Evolutionary conservation across 2,888 invertebrate species (phyloP), one percentile per base, ranked within the genome.

Genomic region (Sympetrum striolatum): DNA sequence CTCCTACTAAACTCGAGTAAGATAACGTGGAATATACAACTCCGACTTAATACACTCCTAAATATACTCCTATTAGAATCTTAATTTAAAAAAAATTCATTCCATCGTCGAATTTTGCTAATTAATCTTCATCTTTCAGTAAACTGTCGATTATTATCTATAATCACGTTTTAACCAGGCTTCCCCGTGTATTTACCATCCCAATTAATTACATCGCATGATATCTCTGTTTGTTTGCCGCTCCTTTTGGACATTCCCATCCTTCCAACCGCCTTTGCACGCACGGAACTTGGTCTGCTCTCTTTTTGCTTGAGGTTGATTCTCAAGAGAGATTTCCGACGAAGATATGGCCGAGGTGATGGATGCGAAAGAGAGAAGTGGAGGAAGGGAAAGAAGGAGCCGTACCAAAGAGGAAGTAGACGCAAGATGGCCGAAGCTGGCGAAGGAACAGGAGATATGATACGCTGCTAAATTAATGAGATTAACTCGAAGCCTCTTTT

Each of bases 401-500:
- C 3, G 53, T 18, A 8, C 5, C 58, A 22, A 22, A 35, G 60
- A 6, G 18, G 37, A 60, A 12, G 15, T 31, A 22, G 86, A 37
- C 48, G 1, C 44, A 48, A 44, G 81, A 81, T 44, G 44, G 48
- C 48, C 10, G 86, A 31, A 18, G 60, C 25, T 22, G 86, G 15
- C 82, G 35, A 31, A 37, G 60, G 60, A 48, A 25, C 8, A 25
- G 86, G 37, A 1, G 18, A 73, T 58, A 60, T 48, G 86, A 86
- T 86, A 86, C 60, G 86, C 86, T 48, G 53, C 60, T 86, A 86
- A 86, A 86, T 86, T 86, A 86, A 86, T 86, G 86, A 86, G 86
- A 86, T 86, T 86, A 86, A 86, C 86, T 86, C 86, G 86, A 86
- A 60, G 60, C 60, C 60, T 86, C 64, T 86, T 86, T 86, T 60